These are phyloP conservation scores for Arge pagana DNA, from an alignment of 2,888 invertebrate species.

Conservation along the genomic window DNA sequence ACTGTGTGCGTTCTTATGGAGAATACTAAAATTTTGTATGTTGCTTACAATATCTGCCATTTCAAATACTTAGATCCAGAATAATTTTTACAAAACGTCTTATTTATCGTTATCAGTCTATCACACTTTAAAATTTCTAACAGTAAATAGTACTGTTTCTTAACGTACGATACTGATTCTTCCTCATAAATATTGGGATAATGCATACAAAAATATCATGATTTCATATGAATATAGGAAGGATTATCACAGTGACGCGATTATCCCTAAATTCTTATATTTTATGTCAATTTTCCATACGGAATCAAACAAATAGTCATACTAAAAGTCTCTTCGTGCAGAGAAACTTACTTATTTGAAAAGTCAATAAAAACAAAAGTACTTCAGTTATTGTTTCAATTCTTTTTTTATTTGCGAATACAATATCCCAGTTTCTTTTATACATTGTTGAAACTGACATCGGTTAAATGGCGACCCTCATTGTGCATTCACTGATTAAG, in stretches of 20 bases:
- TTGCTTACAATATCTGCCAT: too few relatives aligned
- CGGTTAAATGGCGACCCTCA: too few relatives aligned
- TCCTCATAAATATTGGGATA: not conserved
- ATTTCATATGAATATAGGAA: conserved; percentile 2
- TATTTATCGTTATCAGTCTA: conserved; percentile 6
- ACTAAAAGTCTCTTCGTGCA: too few relatives aligned
- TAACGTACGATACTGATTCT: conserved; percentile 1
- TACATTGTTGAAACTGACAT: too few relatives aligned
- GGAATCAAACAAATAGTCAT: too few relatives aligned
- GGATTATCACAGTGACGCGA: not conserved
- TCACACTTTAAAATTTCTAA: conserved; percentile 4
- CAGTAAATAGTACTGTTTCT: not conserved
- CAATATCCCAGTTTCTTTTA: too few relatives aligned
- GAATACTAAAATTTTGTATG: not conserved
- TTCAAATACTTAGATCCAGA: conserved; percentile 1
- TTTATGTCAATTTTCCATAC: not conserved
- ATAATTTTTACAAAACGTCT: conserved; percentile 11
- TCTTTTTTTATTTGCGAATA: too few relatives aligned
- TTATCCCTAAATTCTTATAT: conserved; percentile 3
- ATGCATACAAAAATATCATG: conserved; percentile 6
- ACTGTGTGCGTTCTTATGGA: not conserved
- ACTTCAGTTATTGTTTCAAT: too few relatives aligned
- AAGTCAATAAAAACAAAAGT: too few relatives aligned
- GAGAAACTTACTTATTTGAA: too few relatives aligned
- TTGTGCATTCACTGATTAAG: too few relatives aligned